phyloP scores from a whole-genome alignment of 2,797 vertebrate species.

The Nasua narica region DNA sequence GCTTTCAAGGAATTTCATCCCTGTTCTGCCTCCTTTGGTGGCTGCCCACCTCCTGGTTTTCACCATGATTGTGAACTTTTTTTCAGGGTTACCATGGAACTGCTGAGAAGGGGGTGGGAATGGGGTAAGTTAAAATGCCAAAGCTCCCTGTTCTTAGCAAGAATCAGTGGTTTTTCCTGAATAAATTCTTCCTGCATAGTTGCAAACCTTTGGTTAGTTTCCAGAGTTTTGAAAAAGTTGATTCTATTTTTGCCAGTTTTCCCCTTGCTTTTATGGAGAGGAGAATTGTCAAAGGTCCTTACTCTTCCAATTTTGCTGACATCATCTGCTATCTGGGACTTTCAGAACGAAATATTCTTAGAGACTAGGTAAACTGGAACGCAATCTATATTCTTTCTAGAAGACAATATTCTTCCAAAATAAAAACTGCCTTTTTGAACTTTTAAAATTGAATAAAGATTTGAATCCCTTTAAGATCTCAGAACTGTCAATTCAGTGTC shows the following conservation, averaged over 20 bases:
- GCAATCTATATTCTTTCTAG: neutral
- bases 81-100: slow-evolving; percentile 6
- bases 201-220: neutral
- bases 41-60: neutral
- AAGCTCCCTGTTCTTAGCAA: neutral
- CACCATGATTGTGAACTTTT: neutral
- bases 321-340: neutral
- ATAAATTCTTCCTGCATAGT: neutral
- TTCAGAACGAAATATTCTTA: slow-evolving; percentile 11
- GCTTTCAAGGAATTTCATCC: neutral
- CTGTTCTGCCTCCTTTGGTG: neutral
- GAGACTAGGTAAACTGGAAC: neutral
- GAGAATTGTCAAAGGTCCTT: neutral
- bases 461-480: neutral
- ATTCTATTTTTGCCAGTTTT: neutral
- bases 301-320: neutral
- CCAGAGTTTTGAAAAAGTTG: neutral
- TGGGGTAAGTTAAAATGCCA: neutral
- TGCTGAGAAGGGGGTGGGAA: neutral
- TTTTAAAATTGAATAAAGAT: slow-evolving; percentile 13
- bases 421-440: neutral
- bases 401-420: slow-evolving; percentile 14
- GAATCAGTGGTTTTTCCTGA: neutral
- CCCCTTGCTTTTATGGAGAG: neutral
- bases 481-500: neutral